phyloP scores from a whole-genome alignment of 2,888 invertebrate species.

The Gastracanthus pulcherrimus region DNA sequence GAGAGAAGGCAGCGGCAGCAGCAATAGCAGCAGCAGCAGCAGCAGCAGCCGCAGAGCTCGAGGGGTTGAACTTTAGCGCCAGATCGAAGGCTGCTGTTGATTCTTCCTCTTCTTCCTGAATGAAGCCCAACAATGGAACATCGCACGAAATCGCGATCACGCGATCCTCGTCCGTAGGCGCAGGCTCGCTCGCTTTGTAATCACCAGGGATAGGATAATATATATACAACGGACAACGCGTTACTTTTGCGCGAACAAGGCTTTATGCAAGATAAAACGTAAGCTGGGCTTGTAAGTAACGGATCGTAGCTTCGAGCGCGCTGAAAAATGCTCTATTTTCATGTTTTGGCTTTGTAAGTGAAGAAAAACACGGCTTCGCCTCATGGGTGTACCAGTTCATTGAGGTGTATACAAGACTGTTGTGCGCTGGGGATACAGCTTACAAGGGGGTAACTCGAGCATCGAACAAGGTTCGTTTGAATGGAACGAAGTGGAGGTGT shows the following conservation, averaged over 20 bases:
- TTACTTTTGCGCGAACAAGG: too few species aligned
- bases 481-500: neutral
- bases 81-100: too few species aligned
- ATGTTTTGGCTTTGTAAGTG: neutral
- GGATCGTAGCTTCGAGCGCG: neutral
- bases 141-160: conserved; percentile 30
- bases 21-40: too few species aligned
- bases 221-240: neutral
- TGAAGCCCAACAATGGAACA: conserved; percentile 30
- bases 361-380: too few species aligned
- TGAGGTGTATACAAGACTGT: neutral
- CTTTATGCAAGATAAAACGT: too few species aligned
- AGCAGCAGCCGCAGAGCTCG: conserved; percentile 7
- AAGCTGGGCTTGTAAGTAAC: too few species aligned
- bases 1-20: too few species aligned
- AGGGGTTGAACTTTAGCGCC: conserved; percentile 28
- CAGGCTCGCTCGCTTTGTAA: neutral
- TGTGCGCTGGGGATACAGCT: neutral
- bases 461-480: neutral
- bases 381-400: too few species aligned
- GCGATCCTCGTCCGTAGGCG: neutral
- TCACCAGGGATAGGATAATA: neutral
- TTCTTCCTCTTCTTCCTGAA: neutral
- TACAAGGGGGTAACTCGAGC: neutral
- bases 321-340: neutral